These are phyloP conservation scores for Phrynocephalus forsythii DNA, from an alignment of 2,797 vertebrate species.

Conservation along the genomic window DNA sequence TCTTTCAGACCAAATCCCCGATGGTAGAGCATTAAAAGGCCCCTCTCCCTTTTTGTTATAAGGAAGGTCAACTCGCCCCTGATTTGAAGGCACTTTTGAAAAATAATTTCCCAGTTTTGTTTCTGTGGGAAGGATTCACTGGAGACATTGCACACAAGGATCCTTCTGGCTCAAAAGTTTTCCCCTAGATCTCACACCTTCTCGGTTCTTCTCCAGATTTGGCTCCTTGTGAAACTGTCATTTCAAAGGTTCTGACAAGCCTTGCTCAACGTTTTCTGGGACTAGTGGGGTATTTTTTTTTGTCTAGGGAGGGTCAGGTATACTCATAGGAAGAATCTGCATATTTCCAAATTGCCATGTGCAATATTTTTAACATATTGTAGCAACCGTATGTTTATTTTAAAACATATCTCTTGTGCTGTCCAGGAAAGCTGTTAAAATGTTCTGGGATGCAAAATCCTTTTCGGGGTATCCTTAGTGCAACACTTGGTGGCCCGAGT, in stretches of 20 bases:
- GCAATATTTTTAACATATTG: conserved; percentile 76
- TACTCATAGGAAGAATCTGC: conserved; percentile 41
- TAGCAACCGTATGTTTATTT: conserved; percentile 65
- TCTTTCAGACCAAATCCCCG: conserved; percentile 45
- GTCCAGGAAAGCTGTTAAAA: conserved; percentile 50
- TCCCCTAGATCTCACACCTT: conserved; percentile 43
- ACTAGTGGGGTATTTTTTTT: neutral
- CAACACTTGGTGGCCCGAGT: conserved; percentile 34
- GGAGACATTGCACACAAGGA: conserved; percentile 42
- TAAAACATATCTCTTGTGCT: conserved; percentile 45
- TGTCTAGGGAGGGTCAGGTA: conserved; percentile 58
- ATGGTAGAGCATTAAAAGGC: conserved; percentile 48
- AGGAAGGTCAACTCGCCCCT: conserved; percentile 60
- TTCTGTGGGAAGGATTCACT: conserved; percentile 53
- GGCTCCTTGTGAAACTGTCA: conserved; percentile 45
- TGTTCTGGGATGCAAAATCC: conserved; percentile 46
- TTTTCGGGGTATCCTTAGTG: conserved; percentile 35
- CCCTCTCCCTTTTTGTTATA: conserved; percentile 58
- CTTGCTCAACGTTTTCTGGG: conserved; percentile 50
- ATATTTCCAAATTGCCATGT: conserved; percentile 59
- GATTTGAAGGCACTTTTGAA: conserved; percentile 49
- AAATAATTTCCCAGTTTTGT: conserved; percentile 31
- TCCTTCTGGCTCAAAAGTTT: conserved; percentile 48
- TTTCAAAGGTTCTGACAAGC: conserved; percentile 40
- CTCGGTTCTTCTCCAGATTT: conserved; percentile 35